Conservation (phyloP, 2,888 invertebrate species). For the Euphydryas editha region DNA sequence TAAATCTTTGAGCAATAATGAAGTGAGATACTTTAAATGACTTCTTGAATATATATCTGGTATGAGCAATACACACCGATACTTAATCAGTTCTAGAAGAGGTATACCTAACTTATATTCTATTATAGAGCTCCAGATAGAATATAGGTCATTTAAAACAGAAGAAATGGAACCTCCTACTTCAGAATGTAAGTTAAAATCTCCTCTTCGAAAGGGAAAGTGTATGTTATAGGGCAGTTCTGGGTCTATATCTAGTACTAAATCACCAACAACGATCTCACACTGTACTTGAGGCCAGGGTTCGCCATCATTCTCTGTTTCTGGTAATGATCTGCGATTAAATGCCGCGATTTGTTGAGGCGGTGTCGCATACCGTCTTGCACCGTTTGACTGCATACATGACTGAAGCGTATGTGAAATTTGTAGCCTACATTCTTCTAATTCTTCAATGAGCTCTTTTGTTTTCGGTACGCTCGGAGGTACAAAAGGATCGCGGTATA, state of each 20-base stretch:
- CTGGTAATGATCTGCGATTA: constrained; percentile 91
- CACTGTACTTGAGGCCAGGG: constrained; percentile 86
- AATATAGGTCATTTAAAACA: constrained; percentile 92
- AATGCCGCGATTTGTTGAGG: constrained; percentile 95
- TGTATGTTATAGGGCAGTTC: constrained; percentile 91
- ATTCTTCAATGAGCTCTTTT: constrained; percentile 88
- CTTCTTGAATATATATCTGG: constrained; percentile 95
- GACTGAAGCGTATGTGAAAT: constrained; percentile 94
- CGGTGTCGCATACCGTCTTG: constrained; percentile 92
- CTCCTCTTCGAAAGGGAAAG: constrained; percentile 94
- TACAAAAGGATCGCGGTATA: constrained; percentile 86
- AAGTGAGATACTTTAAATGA: constrained; percentile 93
- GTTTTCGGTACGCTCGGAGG: constrained; percentile 86
- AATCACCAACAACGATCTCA: constrained; percentile 89
- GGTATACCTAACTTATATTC: constrained; percentile 90
- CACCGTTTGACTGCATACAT: constrained; percentile 92
- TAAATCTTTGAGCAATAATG: constrained; percentile 90
- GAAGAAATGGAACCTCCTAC: constrained; percentile 94
- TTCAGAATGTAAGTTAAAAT: constrained; percentile 92
- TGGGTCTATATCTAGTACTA: constrained; percentile 88
- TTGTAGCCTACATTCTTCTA: constrained; percentile 92
- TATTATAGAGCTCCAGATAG: constrained; percentile 94
- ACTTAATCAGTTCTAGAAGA: constrained; percentile 87
- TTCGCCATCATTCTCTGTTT: constrained; percentile 82
- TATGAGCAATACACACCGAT: constrained; percentile 93